Evolutionary conservation across 2,113 vertebrate genomes (phyloP).

Genomic region (Thunnus thynnus): DNA sequence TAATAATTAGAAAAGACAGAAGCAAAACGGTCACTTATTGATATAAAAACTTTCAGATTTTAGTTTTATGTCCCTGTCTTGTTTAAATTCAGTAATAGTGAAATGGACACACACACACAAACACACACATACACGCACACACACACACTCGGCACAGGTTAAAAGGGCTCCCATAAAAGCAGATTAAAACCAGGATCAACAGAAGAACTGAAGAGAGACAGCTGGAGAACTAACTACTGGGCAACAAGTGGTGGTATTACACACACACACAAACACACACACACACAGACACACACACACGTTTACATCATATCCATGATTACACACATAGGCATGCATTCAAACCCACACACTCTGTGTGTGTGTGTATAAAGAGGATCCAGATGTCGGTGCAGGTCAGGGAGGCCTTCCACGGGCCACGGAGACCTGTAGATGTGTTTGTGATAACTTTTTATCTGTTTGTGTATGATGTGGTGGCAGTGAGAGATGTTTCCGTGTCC

Average conservation of each 20-base stretch:
- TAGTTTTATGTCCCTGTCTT: background rate
- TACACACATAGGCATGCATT: slow-evolving; percentile 23
- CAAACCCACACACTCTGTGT: slow-evolving; percentile 3
- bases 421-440: background rate
- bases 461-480: background rate
- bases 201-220: slow-evolving; percentile 31
- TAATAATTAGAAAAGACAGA: background rate
- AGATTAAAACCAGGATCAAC: slow-evolving; percentile 56
- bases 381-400: slow-evolving; percentile 44
- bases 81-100: background rate
- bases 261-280: slow-evolving; percentile 13
- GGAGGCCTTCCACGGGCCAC: background rate
- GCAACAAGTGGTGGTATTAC: slow-evolving; percentile 18
- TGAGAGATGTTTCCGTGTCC: too few relatives aligned
- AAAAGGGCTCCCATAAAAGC: slow-evolving; percentile 44
- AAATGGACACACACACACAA: background rate
- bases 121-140: background rate
- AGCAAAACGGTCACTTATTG: background rate
- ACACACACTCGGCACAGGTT: slow-evolving; percentile 26
- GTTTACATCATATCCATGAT: slow-evolving; percentile 22
- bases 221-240: slow-evolving; percentile 55
- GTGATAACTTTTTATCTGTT: background rate
- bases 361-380: slow-evolving; percentile 36
- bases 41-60: slow-evolving; percentile 1
- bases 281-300: slow-evolving; percentile 14